These are phyloP conservation scores for Enoplolaimus lenunculus DNA, from an alignment of 2,888 invertebrate genomes.

Conservation along the genomic window DNA sequence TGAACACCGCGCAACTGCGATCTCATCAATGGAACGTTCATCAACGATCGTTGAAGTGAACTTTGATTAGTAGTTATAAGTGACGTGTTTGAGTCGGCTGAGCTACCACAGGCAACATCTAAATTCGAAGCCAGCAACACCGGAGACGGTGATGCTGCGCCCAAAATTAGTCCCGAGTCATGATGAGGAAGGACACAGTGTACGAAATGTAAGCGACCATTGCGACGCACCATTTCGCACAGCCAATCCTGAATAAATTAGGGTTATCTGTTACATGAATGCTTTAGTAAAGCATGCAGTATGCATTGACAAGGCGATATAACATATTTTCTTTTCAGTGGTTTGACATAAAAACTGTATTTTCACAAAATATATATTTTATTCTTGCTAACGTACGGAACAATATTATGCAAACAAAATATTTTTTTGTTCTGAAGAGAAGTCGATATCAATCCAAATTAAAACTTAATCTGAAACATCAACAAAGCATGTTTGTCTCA, in stretches of 20 bases:
- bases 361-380: too few relatives aligned
- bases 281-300: too few relatives aligned
- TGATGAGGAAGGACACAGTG: conserved; percentile 67
- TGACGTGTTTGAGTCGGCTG: not conserved
- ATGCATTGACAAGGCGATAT: too few relatives aligned
- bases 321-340: too few relatives aligned
- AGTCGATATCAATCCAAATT: too few relatives aligned
- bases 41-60: conserved; percentile 53
- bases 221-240: conserved; percentile 71
- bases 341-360: too few relatives aligned
- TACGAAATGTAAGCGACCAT: conserved; percentile 65
- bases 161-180: conserved; percentile 51
- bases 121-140: conserved; percentile 4
- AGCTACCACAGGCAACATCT: not conserved
- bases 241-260: conserved; percentile 61
- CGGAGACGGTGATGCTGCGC: conserved; percentile 55
- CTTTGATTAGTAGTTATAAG: not conserved
- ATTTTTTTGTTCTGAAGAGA: too few relatives aligned
- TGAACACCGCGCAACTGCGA: conserved; percentile 67
- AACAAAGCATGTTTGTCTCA: not conserved
- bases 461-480: too few relatives aligned
- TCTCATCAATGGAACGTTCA: conserved; percentile 24
- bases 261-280: too few relatives aligned
- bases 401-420: too few relatives aligned
- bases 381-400: too few relatives aligned